Conservation (phyloP, 2,797 vertebrate species). For the Pampus argenteus region DNA sequence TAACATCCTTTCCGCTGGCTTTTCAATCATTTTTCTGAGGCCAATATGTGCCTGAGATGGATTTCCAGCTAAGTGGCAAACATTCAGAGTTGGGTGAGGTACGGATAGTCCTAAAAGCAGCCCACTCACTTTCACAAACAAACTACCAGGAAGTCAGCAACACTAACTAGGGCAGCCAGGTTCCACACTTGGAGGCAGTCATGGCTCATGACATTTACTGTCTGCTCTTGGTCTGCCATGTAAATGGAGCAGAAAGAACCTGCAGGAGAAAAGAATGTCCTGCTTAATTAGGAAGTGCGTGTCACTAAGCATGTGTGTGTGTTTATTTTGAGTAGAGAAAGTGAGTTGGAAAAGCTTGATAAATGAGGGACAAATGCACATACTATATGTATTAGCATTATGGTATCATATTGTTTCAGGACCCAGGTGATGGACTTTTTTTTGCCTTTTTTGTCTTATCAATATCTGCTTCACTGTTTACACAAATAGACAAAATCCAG, state of each 20-base stretch:
- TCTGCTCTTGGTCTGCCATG: conserved; percentile 56
- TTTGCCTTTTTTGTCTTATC: conserved; percentile 24
- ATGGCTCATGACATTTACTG: conserved; percentile 60
- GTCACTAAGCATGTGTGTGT: conserved; percentile 1
- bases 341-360: not conserved
- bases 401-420: not conserved
- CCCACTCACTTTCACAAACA: conserved; percentile 36
- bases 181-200: conserved; percentile 41
- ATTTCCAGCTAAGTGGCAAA: conserved; percentile 35
- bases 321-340: conserved; percentile 4
- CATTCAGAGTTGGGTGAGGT: conserved; percentile 32
- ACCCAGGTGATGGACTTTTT: conserved; percentile 46
- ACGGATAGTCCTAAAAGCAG: conserved; percentile 46
- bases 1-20: conserved; percentile 8
- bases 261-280: conserved; percentile 19
- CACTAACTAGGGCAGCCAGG: conserved; percentile 64
- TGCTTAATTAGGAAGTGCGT: conserved; percentile 8
- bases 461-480: conserved; percentile 50
- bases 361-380: not conserved
- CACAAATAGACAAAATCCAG: conserved; percentile 47
- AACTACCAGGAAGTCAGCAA: conserved; percentile 57
- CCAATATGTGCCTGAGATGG: conserved; percentile 16
- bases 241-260: conserved; percentile 59
- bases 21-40: conserved; percentile 20
- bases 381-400: not conserved